Evolutionary conservation across 37 sponge, comb jelly and placozoan genomes (phyloP), one percentile per base, ranked within the genome.

Genomic region (Beroe ovata): DNA sequence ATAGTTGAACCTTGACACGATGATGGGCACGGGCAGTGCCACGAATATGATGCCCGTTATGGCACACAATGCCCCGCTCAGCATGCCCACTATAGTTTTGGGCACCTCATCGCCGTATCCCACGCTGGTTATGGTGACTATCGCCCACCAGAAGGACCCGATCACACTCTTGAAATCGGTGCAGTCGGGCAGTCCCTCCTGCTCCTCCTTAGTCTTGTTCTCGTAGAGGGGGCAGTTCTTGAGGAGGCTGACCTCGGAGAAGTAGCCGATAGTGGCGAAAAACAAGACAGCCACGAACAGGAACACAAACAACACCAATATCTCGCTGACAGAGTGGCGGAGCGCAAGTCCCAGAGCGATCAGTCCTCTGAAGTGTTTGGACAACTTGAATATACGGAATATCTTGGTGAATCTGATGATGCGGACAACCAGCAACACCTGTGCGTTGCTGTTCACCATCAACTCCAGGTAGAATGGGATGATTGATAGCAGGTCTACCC

Each of bases 1-100:
- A 54, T 77, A 77, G 47, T 77, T 77, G 84, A 77, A 77, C 23
- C 84, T 42, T 0, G 84, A 77, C 8, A 77, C 84, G 28, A 77
- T 77, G 84, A 77, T 77, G n/a, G 84, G 84, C 2, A 77, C 84
- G 6, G 84, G 84, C 58, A 77, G 22, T 0, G 84, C 84, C 26
- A 77, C 84, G 54, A 77, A 77, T 77, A 77, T 77, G 21, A 77
- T 77, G 8, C 84, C 84, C n/a, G 84, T 77, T 21, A 77, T 77
- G 4, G 84, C 84, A 77, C 84, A 77, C 22, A 77, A 58, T 4
- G 84, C 84, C 23, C 84, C 84, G 21, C 59, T 77, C 22, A 77
- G 20, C 29, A 33, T 30, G 25, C 84, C 84, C n/a, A 77, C 22
- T 0, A 41, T 6, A 3, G 84, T 33, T 25, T 39, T 77, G 47